Base-by-base conservation (phyloP, 2,113 vertebrate genomes). In the Oryzias curvinotus region DNA sequence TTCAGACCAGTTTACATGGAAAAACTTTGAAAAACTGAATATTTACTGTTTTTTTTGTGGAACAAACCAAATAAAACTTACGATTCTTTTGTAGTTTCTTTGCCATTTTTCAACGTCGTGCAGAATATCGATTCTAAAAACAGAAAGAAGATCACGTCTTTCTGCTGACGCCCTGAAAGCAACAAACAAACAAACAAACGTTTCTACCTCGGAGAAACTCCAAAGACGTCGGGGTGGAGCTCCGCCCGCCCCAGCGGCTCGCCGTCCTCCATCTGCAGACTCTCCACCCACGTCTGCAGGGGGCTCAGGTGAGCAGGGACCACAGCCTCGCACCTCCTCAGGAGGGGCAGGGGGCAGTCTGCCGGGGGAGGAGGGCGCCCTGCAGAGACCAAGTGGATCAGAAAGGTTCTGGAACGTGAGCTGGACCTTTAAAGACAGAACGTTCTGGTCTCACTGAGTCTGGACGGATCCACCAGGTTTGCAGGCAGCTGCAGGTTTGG, bases 151-250 rank as follows among this genome's bases (percentile, higher is more conserved):
- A 21, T 52, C 52, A 14, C 15, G 5, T 7, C 12, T 0, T 53
- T 41, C 12, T 52, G 55, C 2, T 8, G 1, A 6, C 18, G 21
- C 18, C 30, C 5, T 1, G 17, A 13, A 17, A 3, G 14, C 46
- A 45, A 16, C 1, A 13, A 0, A 21, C 7, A 23, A n/a, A 0
- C 14, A n/a, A 57, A n/a, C 14, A 0, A 3, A 7, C 13, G 2
- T 1, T 42, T 47, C 85, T 68, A 96, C 95, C 95, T 91, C 21
- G 95, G 92, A 42, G 63, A 81, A 4, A 93, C 91, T 0, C 92
- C 90, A 23, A 96, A 98, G 15, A 98, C 92, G 2, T 96, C 94
- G 0, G 95, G 95, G 74, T 96, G 96, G 30, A 98, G 90, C 19
- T 97, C 90, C 2, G 93, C 74, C 54, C 95, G 18, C 14, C 95